Evolutionary conservation across 1,140 invertebrate species (phyloP), one percentile per base, ranked within the genome.

Genomic region (Lerema accius): DNA sequence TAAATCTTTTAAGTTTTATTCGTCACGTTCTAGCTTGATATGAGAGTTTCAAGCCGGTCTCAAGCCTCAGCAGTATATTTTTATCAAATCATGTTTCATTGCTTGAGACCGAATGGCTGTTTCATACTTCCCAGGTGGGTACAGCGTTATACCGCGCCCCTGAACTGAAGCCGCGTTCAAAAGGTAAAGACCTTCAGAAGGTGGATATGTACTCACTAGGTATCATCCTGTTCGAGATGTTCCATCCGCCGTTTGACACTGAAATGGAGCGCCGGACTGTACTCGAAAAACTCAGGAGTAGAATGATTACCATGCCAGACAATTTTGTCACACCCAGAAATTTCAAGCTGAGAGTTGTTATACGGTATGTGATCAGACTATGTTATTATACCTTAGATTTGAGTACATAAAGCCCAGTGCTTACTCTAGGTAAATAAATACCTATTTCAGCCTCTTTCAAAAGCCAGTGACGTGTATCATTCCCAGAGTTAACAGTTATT

Each of bases 211-310:
- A 98, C 75, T 92, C 93, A 0, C 88, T 97, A 19, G 97, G 97
- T 7, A 96, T 98, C n/a, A 98, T 98, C 59, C 93, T 98, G 51
- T 98, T 98, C 84, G 97, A 98, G 92, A 99, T 99, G 98, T 97
- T 95, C 73, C 96, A 97, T 80, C 94, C 93, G 42, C 94, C 95
- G 0, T 91, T 98, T 15, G 84, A 87, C 0, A 99, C 98, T 0
- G 94, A 93, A 19, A 99, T 98, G 96, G 98, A 99, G 86, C 92
- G 98, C 63, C 94, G 95, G 23, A 94, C 95, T 75, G 92, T 98
- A 0, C 64, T 89, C 0, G 76, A 72, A 0, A 72, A 80, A 19
- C 49, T 89, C 7, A 77, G 87, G 37, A 77, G 70, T 17, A 80
- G 79, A 14, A 77, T 84, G 10, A 77, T 88, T 6, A 46, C 64